phyloP scores from a whole-genome alignment of 64 coral and sea anemone species.

The Montipora foliosa region DNA sequence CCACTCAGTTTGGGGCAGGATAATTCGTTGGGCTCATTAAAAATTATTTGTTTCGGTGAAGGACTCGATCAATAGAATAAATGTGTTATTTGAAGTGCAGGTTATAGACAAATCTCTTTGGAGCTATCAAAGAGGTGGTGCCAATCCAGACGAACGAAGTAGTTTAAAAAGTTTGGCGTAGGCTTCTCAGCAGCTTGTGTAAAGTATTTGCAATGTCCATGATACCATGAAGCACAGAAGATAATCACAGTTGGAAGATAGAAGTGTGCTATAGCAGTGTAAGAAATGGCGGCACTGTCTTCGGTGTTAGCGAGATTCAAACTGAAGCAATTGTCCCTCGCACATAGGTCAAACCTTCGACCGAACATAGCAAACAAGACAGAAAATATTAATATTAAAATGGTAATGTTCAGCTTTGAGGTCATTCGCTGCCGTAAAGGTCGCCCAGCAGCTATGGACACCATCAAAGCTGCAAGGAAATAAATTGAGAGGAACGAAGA shows the following conservation, averaged over 20 bases:
- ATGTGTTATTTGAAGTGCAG: no score
- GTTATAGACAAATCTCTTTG: no score
- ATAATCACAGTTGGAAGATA: neutral
- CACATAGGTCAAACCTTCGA: neutral
- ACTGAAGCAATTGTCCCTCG: neutral
- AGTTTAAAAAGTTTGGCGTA: neutral
- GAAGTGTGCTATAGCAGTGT: neutral
- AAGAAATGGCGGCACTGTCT: neutral
- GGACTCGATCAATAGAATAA: no score
- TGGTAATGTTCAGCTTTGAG: neutral
- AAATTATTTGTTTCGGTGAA: no score
- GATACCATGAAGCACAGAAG: neutral
- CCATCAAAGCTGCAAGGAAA: neutral
- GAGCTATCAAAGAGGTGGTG: no score
- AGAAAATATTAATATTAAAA: neutral
- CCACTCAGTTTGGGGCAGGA: no score
- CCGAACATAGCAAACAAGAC: neutral
- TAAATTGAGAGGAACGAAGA: conserved; percentile 2
- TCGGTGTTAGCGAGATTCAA: neutral
- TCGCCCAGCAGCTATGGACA: neutral
- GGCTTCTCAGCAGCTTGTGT: neutral
- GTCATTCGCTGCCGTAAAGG: neutral
- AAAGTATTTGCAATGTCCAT: no score
- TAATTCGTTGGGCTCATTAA: no score
- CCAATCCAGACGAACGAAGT: neutral